Percentiles rank a stretch among this genome's conserved stretches.
phyloP scores from a whole-genome alignment of 1,140 invertebrate species.

The Diuraphis noxia region DNA sequence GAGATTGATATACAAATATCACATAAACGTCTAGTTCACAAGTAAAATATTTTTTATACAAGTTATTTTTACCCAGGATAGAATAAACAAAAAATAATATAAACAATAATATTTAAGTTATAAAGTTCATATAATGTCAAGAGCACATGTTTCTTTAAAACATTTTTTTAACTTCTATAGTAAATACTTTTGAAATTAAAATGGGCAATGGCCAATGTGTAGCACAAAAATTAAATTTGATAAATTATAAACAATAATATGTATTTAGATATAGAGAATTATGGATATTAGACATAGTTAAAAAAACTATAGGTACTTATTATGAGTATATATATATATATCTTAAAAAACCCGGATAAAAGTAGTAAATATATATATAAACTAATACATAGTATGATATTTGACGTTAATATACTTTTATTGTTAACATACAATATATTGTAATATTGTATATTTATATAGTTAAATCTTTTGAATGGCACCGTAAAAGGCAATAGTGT shows the following conservation, averaged over 20 bases:
- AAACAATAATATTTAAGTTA: conserved; percentile 41
- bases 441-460: background rate
- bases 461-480: background rate
- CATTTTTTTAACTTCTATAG: conserved; percentile 14
- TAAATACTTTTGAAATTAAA: background rate
- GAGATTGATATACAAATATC: conserved; percentile 10
- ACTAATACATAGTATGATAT: too few relatives aligned
- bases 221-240: background rate
- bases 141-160: conserved; percentile 24
- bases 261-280: background rate
- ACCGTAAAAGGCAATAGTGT: too few relatives aligned
- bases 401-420: background rate
- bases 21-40: conserved; percentile 14
- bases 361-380: background rate
- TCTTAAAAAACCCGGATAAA: background rate
- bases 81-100: conserved; percentile 43
- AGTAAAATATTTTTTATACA: conserved; percentile 44
- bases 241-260: background rate
- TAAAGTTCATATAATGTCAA: conserved; percentile 37
- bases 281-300: background rate
- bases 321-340: too few relatives aligned
- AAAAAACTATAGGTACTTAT: background rate
- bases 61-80: conserved; percentile 34
- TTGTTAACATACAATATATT: too few relatives aligned
- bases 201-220: background rate